phyloP scores from a whole-genome alignment of 2,888 invertebrate genomes.

The Mimachlamys varia region DNA sequence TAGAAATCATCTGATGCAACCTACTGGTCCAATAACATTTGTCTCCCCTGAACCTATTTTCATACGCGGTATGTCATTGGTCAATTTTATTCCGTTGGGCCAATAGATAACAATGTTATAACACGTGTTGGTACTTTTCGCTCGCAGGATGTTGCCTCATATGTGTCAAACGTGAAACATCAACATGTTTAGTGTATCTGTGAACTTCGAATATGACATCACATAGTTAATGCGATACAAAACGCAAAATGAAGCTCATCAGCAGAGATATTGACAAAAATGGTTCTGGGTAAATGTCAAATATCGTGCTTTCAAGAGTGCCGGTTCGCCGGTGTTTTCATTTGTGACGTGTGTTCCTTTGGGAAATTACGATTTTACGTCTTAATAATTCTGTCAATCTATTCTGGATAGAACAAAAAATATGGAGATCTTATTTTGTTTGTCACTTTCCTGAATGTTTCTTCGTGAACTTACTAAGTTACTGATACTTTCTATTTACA shows the following conservation, averaged over 20 bases:
- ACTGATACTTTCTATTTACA: no score
- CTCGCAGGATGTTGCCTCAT: constrained; percentile 36
- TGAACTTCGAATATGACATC: constrained; percentile 36
- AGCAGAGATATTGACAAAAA: constrained; percentile 75
- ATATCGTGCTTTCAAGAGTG: neutral
- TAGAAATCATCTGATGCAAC: neutral
- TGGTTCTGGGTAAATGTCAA: constrained; percentile 67
- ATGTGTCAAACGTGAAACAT: constrained; percentile 34
- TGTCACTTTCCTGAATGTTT: no score
- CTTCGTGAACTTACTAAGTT: no score
- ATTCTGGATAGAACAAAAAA: no score
- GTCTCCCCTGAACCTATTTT: neutral
- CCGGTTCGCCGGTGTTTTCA: neutral
- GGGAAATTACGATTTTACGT: neutral
- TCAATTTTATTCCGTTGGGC: neutral
- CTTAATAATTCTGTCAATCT: no score
- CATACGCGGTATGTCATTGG: neutral
- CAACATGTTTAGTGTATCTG: constrained; percentile 20
- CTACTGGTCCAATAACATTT: neutral
- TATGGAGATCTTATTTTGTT: no score
- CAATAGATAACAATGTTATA: neutral
- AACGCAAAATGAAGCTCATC: constrained; percentile 73
- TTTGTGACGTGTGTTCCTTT: neutral
- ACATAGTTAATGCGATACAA: constrained; percentile 24
- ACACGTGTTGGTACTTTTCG: constrained; percentile 17